Evolutionary conservation across 2,888 invertebrate genomes (phyloP).

Genomic region (Dryobota labecula): DNA sequence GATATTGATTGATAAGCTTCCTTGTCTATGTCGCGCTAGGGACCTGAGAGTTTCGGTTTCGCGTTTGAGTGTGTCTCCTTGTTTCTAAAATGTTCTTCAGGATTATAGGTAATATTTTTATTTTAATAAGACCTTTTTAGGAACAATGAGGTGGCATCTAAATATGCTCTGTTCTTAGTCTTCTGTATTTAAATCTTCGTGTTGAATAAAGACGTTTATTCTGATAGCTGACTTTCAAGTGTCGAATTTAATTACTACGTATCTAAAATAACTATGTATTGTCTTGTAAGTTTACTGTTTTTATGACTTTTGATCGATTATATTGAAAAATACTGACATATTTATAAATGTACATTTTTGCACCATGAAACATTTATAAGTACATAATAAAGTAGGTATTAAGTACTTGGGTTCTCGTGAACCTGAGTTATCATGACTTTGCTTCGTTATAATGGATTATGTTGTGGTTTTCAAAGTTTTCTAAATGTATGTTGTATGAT

Average conservation of each 20-base stretch:
- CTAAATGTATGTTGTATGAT: constrained; percentile 1
- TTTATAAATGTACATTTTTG: not conserved
- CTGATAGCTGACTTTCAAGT: not conserved
- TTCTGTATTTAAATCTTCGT: constrained; percentile 13
- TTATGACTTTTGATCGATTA: not conserved
- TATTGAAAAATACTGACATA: not conserved
- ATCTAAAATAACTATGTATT: not conserved
- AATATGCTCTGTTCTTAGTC: constrained; percentile 2
- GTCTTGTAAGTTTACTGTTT: not conserved
- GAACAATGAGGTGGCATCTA: constrained; percentile 2
- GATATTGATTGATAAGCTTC: constrained; percentile 84
- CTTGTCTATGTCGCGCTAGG: constrained; percentile 64
- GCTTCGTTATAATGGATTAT: constrained; percentile 18
- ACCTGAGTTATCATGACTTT: constrained; percentile 8
- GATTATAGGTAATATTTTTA: constrained; percentile 24
- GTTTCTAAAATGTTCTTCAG: constrained; percentile 29
- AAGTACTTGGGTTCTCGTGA: not conserved
- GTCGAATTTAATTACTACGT: constrained; percentile 1
- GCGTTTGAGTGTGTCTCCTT: constrained; percentile 23
- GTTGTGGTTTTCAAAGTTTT: constrained; percentile 21
- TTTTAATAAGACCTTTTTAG: constrained; percentile 20
- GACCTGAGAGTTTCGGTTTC: constrained; percentile 71
- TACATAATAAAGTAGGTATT: not conserved
- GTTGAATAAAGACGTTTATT: not conserved
- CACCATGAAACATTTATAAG: not conserved